Evolutionary conservation across 2,113 vertebrate species (phyloP).

Genomic region (Ptilorrhoa leucosticta): DNA sequence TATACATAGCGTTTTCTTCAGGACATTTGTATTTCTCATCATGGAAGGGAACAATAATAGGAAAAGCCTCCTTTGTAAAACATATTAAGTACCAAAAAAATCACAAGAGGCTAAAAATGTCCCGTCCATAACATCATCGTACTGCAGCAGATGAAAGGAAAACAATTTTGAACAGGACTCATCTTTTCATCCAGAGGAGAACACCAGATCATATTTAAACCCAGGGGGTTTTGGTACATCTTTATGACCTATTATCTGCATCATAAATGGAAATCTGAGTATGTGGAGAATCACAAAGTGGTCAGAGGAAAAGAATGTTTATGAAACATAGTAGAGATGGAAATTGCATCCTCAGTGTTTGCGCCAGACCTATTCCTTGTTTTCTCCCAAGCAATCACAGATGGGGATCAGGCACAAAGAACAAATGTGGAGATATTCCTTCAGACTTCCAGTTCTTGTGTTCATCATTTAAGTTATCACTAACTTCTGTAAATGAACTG

Average conservation of each 20-base stretch:
- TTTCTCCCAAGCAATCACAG: neutral
- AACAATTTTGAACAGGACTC: neutral
- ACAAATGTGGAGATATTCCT: neutral
- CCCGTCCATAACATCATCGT: neutral
- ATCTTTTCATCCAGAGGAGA: neutral
- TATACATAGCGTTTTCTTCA: neutral
- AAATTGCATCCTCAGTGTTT: neutral
- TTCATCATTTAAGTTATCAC: neutral
- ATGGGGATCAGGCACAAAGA: neutral
- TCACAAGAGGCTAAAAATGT: neutral
- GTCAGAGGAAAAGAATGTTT: neutral
- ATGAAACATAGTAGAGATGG: accelerated
- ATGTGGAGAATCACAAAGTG: neutral
- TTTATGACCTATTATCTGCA: neutral
- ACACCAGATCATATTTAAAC: neutral
- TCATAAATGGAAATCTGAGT: neutral
- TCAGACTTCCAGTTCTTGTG: neutral
- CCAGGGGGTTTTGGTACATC: neutral
- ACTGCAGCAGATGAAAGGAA: neutral
- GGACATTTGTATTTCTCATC: slow-evolving; percentile 9
- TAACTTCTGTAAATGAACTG: neutral
- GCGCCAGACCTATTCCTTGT: neutral
- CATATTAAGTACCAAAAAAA: neutral
- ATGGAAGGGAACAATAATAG: slow-evolving; percentile 36
- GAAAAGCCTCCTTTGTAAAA: slow-evolving; percentile 19